phyloP scores from a whole-genome alignment of 2,113 vertebrate species.

The Indri indri region DNA sequence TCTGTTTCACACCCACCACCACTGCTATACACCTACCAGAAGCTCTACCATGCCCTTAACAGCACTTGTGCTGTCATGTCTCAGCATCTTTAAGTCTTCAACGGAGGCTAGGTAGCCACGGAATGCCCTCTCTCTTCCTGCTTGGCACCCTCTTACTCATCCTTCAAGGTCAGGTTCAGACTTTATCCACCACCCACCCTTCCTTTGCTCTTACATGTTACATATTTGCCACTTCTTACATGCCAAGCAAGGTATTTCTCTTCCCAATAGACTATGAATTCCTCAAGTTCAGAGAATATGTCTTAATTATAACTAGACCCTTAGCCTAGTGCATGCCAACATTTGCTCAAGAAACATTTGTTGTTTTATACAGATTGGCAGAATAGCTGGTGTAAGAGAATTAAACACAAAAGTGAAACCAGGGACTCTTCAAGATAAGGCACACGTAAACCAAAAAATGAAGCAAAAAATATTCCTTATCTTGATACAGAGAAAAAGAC shows the following conservation, averaged over 20 bases:
- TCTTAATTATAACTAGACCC: not conserved
- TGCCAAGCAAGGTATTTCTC: not conserved
- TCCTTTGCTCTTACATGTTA: not conserved
- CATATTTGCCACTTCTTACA: not conserved
- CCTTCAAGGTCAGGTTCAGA: not conserved
- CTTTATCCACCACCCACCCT: not conserved
- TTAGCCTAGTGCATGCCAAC: not conserved
- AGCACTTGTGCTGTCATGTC: not conserved
- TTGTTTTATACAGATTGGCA: not conserved
- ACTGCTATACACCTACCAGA: not conserved
- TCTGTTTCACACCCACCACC: not conserved
- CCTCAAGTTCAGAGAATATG: conserved; percentile 22
- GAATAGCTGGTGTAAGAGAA: not conserved
- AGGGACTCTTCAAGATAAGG: conserved; percentile 23
- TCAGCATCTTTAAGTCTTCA: not conserved
- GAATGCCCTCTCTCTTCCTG: not conserved
- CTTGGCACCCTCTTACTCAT: not conserved
- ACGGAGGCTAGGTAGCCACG: not conserved
- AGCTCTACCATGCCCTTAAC: not conserved
- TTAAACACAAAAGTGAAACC: conserved; percentile 41
- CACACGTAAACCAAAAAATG: not conserved
- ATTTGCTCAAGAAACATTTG: conserved; percentile 9
- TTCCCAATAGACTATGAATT: not conserved
- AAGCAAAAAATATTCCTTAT: conserved; percentile 11
- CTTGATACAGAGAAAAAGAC: conserved; percentile 38